Conservation (phyloP, 2,888 invertebrate genomes). For the Morpho deidamia region DNA sequence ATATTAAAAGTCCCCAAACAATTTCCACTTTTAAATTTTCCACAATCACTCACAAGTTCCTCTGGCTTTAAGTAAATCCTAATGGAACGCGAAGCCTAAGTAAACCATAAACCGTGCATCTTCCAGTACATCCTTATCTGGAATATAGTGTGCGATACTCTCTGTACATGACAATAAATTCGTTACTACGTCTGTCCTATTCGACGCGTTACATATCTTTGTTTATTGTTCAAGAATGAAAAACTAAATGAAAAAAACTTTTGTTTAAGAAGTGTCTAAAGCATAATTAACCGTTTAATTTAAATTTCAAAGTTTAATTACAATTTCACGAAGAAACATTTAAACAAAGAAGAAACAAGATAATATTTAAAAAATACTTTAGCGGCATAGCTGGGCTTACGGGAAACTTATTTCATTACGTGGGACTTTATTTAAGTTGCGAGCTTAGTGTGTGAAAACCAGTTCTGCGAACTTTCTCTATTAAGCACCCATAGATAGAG, state of each 20-base stretch:
- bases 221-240: background rate
- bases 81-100: no score
- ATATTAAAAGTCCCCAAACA: no score
- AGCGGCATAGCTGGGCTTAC: constrained; percentile 24
- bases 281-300: background rate
- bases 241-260: background rate
- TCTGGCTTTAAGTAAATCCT: no score
- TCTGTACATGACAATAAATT: no score
- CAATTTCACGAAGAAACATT: background rate
- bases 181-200: no score
- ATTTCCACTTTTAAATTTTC: no score
- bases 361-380: constrained; percentile 42
- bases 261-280: background rate
- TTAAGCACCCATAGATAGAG: constrained; percentile 19
- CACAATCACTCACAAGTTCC: no score
- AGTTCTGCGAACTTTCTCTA: constrained; percentile 22
- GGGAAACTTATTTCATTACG: constrained; percentile 56
- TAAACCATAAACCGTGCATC: no score
- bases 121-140: no score
- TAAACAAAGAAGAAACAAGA: constrained; percentile 20
- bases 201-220: no score
- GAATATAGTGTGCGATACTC: no score
- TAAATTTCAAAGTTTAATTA: constrained; percentile 4
- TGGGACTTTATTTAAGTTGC: constrained; percentile 40
- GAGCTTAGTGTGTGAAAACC: constrained; percentile 30